Evolutionary conservation across 2,797 vertebrate genomes (phyloP).

Genomic region (Coreius guichenoti): DNA sequence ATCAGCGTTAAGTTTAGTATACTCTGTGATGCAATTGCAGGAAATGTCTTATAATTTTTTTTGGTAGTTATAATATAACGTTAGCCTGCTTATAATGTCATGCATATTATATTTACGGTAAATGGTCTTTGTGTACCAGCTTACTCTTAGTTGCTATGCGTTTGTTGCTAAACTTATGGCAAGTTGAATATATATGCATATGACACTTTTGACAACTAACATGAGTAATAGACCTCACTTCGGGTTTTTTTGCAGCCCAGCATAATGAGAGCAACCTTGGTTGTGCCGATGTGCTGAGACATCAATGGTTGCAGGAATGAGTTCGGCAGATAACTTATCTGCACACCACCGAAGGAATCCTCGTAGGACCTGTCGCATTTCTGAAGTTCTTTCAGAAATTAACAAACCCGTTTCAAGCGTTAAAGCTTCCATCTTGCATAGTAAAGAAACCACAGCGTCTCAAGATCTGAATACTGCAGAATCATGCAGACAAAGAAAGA

Average conservation of each 20-base stretch:
- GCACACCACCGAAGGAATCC: not conserved
- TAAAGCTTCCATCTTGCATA: not conserved
- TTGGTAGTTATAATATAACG: not conserved
- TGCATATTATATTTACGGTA: not conserved
- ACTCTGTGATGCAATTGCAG: not conserved
- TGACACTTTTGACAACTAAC: not conserved
- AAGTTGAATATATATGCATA: not conserved
- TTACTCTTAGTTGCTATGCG: not conserved
- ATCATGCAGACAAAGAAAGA: not conserved
- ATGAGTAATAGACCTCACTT: not conserved
- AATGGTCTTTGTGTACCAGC: not conserved
- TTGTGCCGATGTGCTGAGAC: slow-evolving; percentile 8
- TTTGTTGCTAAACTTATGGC: no score
- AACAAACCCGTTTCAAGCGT: not conserved
- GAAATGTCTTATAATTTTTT: not conserved
- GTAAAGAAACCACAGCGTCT: not conserved
- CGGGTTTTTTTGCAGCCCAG: slow-evolving; percentile 23
- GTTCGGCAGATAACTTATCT: not conserved
- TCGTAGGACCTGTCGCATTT: not conserved
- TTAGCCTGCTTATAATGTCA: not conserved
- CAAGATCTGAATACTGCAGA: not conserved
- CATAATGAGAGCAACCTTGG: slow-evolving; percentile 18
- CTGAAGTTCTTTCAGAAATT: not conserved
- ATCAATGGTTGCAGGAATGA: slow-evolving; percentile 43
- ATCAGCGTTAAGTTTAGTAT: not conserved